These are phyloP conservation scores for Bubo scandiacus DNA, from an alignment of 2,113 vertebrate species.

Conservation along the genomic window DNA sequence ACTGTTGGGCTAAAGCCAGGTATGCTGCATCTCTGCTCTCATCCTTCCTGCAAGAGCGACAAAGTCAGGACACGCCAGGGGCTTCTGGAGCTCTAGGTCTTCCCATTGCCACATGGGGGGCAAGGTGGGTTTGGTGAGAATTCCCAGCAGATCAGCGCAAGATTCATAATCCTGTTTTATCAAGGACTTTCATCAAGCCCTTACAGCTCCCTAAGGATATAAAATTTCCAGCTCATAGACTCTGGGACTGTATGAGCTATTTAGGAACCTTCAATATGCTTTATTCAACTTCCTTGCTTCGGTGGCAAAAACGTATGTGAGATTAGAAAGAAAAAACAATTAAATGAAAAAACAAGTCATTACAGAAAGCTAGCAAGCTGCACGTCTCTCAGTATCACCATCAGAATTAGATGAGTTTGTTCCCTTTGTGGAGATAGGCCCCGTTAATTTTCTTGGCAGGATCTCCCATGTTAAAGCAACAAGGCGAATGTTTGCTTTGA, in stretches of 20 bases:
- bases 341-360: not conserved
- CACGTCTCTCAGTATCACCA: not conserved
- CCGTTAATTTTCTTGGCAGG: constrained; percentile 46
- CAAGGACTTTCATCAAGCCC: not conserved
- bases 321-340: not conserved
- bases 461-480: not conserved
- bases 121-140: not conserved
- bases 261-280: not conserved
- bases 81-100: not conserved
- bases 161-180: not conserved
- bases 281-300: not conserved
- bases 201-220: not conserved
- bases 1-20: not conserved
- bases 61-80: not conserved
- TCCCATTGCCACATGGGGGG: not conserved
- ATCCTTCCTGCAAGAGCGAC: not conserved
- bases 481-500: constrained; percentile 4
- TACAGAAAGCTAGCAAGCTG: not conserved
- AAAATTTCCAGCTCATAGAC: not conserved
- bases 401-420: constrained; percentile 9
- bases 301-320: not conserved
- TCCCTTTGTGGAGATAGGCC: constrained; percentile 8
- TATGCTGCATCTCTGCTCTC: not conserved
- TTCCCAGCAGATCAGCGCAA: not conserved
- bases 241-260: not conserved